Evolutionary conservation across 2,113 vertebrate species (phyloP), one percentile per base, ranked within the genome.

Genomic region (mouse (Mus musculus)): DNA sequence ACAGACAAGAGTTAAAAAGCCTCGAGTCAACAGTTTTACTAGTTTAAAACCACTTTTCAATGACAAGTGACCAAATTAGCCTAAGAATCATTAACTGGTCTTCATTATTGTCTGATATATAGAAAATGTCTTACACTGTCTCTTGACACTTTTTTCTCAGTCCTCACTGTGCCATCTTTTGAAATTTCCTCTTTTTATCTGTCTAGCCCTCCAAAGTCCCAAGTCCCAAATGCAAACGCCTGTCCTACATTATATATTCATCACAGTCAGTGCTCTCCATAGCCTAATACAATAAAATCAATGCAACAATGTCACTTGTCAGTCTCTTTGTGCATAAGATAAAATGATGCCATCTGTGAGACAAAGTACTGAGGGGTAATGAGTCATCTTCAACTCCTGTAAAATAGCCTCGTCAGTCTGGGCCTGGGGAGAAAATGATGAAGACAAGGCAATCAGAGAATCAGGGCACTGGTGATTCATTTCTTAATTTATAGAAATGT

Each of bases 261-360:
- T 39, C 87, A 78, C 82, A 96, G 86, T 77, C 54, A 95, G 86
- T 10, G 33, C 19, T 90, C 87, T 96, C 71, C 54, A 91, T 69
- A 42, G 56, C 89, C 59, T 97, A 89, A 93, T 92, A 96, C 71
- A 93, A 94, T 96, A 59, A 92, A 97, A 96, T 91, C 96, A 78
- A 86, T 39, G 97, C 96, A 97, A 97, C 86, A 13, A 87, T 97
- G 97, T 90, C 97, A 97, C 97, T 97, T 92, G 90, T 97, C 97
- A 97, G 78, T 97, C 92, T 80, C 85, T 94, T 94, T 80, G 94
- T 90, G 95, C 97, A 76, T 71, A 88, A 96, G 95, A 97, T 94
- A 94, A 98, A 98, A 96, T 76, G 80, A 96, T 93, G 95, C 97
- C 98, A 98, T 97, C 97, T 96, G 96, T 8, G 46, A 97, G 89